These are phyloP conservation scores for Cinclus mexicanus DNA, from an alignment of 2,113 vertebrate genomes.

Conservation along the genomic window DNA sequence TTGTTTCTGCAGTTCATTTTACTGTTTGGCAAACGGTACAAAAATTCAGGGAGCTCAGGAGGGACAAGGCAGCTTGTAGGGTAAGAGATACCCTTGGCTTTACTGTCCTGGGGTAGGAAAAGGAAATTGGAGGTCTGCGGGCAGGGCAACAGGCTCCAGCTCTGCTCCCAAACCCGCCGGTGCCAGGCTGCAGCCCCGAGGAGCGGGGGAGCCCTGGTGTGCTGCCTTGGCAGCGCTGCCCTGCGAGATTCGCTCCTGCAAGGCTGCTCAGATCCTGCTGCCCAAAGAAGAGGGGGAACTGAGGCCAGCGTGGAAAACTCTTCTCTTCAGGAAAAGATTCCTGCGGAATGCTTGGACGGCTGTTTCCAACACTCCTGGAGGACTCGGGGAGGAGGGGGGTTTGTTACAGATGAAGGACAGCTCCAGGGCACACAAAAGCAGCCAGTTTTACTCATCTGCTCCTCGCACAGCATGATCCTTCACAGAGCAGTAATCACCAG, in stretches of 20 bases:
- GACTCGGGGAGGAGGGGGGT: background rate
- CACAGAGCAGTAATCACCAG: conserved; percentile 24
- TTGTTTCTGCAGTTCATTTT: background rate
- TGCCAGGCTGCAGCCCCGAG: accelerated
- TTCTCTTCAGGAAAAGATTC: background rate
- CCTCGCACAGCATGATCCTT: conserved; percentile 16
- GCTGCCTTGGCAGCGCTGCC: background rate
- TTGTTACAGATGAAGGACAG: background rate
- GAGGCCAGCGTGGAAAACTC: background rate
- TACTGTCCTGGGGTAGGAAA: background rate
- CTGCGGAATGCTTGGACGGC: background rate
- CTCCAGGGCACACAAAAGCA: background rate
- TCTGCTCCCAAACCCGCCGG: background rate
- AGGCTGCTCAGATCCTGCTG: background rate
- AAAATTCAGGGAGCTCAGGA: background rate
- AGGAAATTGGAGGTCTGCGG: background rate
- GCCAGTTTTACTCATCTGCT: conserved; percentile 28
- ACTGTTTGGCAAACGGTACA: background rate
- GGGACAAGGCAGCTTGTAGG: background rate
- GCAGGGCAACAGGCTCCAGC: background rate
- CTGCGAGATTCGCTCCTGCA: background rate
- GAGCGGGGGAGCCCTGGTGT: background rate
- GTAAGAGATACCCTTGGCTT: background rate
- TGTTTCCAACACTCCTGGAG: background rate
- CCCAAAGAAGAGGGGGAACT: background rate